Conservation (phyloP, 2,113 vertebrate species). For the Triplophysa siluroides region DNA sequence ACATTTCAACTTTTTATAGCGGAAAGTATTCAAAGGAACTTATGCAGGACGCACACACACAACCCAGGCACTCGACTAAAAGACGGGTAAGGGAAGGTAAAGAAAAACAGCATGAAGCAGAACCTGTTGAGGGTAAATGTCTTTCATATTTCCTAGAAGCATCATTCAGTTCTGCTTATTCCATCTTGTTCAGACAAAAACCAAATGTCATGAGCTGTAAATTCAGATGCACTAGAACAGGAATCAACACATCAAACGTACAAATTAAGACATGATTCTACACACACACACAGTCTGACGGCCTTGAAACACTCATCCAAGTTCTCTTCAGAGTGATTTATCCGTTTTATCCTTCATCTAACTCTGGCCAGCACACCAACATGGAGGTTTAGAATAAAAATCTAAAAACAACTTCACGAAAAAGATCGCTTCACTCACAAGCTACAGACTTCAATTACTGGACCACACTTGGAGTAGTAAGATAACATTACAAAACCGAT, state of each 20-base stretch:
- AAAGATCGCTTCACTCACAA: neutral
- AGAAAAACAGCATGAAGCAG: conserved; percentile 1
- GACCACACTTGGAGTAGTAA: too few relatives aligned
- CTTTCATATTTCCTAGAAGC: conserved; percentile 28
- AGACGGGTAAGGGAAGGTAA: neutral
- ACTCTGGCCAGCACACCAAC: conserved; percentile 21
- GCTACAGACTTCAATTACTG: conserved; percentile 3
- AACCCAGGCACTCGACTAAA: neutral
- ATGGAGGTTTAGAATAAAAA: neutral
- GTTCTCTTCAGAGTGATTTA: conserved; percentile 27
- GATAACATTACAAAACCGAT: neutral
- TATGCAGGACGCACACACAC: conserved; percentile 6
- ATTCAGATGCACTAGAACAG: conserved; percentile 38
- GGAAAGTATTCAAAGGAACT: conserved; percentile 10
- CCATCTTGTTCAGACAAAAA: conserved; percentile 33
- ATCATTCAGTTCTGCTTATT: conserved; percentile 1
- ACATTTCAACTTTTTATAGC: conserved; percentile 35
- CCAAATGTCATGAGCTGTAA: conserved; percentile 9
- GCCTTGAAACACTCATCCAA: neutral
- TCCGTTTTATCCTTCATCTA: neutral
- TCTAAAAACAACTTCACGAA: neutral
- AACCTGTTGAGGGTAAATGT: conserved; percentile 7
- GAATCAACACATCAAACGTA: conserved; percentile 15
- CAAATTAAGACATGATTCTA: conserved; percentile 13
- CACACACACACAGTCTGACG: conserved; percentile 12